Base-by-base conservation (phyloP, 2,113 vertebrate genomes). In the Passer domesticus region DNA sequence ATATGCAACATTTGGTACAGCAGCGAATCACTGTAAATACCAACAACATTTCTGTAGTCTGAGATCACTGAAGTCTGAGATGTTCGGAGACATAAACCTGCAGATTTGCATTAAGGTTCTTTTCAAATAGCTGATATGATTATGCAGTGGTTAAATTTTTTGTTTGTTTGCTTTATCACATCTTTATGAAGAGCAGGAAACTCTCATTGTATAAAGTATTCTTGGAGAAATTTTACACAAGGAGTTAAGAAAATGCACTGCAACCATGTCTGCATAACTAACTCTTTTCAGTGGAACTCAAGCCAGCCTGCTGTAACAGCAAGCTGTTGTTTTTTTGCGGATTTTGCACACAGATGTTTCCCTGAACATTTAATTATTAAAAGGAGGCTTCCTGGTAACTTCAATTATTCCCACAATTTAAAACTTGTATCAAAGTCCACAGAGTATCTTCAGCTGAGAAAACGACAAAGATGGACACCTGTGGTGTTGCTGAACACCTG, bases 1-100 rank as follows among this genome's bases (percentile, higher is more conserved):
- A 88, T 28, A 94, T 73, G 89, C 68, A 89, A 70, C 80, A 79
- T 63, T 91, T 37, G 87, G 47, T 82, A 87, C 14, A 66, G 92
- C 74, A 82, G 63, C 3, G 1, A 47, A 63, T 75, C 73, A 9
- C 46, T 62, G 83, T 77, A 96, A 94, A 96, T 94, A 95, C 72
- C 82, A 83, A 87, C 60, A 89, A 30, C 49, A 39, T 47, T 88
- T 92, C 18, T 70, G 75, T 69, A 31, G 22, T 80, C 70, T 55
- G 60, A 79, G 46, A 77, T 77, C 58, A 60, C 58, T 37, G 35
- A 27, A n/a, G 27, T 83, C 55, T 55, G 60, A 83, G 55, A 70
- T 74, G 79, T 43, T 88, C 59, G 13, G 33, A 73, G 82, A 35
- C 69, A n/a, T 7, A 47, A 89, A 84, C 59, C 53, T 82, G 53